Conservation (phyloP, 2,888 invertebrate genomes). For the Nephrotoma guestfalica region DNA sequence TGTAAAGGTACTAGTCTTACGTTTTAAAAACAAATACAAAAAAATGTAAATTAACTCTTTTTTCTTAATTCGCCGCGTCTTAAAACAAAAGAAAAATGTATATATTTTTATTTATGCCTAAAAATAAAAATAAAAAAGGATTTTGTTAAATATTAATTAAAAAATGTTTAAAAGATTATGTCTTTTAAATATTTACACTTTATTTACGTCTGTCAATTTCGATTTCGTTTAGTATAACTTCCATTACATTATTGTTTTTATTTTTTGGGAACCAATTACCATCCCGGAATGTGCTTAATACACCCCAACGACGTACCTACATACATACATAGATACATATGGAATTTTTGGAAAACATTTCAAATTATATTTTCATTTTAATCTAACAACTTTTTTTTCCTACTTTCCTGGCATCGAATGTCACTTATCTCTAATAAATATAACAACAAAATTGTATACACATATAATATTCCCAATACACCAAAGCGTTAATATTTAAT, state of each 20-base stretch:
- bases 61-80: neutral
- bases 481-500: slow-evolving; percentile 6
- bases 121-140: neutral
- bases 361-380: neutral
- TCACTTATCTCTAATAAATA: slow-evolving; percentile 1
- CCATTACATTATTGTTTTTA: neutral
- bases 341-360: neutral
- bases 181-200: neutral
- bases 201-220: neutral
- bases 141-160: neutral
- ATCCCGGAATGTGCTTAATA: neutral
- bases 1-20: neutral
- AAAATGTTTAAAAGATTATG: neutral
- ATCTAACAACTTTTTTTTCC: neutral
- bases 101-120: neutral
- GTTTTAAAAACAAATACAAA: neutral
- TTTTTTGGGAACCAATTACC: neutral
- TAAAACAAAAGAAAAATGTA: neutral
- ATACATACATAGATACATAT: neutral
- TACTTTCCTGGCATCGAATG: slow-evolving; percentile 2
- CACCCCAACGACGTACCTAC: neutral
- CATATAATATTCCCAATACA: neutral
- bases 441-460: neutral
- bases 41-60: neutral
- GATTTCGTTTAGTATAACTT: neutral